Evolutionary conservation across 1,140 invertebrate species (phyloP), one percentile per base, ranked within the genome.

Genomic region (Hestina assimilis): DNA sequence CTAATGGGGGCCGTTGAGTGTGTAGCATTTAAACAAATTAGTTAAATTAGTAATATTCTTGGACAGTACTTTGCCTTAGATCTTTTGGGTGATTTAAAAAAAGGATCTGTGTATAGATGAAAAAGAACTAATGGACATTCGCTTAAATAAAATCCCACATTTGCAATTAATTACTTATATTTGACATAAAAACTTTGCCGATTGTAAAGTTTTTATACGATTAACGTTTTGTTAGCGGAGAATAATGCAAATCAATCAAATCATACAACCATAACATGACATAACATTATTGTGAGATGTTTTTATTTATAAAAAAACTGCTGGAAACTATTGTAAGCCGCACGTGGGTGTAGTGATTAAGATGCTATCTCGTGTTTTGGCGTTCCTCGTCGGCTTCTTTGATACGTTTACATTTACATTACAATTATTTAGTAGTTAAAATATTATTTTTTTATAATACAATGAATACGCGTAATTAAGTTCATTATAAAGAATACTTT

Each of bases 351-450:
- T 59, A 47, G 24, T 63, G 71, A 76, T 78, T 73, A 74, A 78
- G 75, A 83, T 81, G 48, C 26, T 72, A 84, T 79, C 74, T 68
- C 67, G 66, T 66, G 63, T 75, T 79, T 70, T 69, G 69, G 54
- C 52, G 42, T 66, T 58, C 74, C 68, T 65, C 59, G 51, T 40
- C 75, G 75, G 75, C 67, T 35, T 59, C 58, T 84, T 85, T 83
- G 76, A 81, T 63, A 58, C 58, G 43, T 42, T 56, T 58, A 61
- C 46, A 57, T 65, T 53, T 41, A 8, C 6, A 48, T 43, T 26
- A 42, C 17, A 43, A 50, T 53, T 46, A n/a, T 31, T 31, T 31
- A 1, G 3, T 7, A 20, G 11, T 3, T 21, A 29, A 6, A 3
- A 14, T n/a, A 21, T 23, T 43, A 4, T 17, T 24, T 26, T 24